Conservation (phyloP, 2,113 vertebrate genomes). For the Pandion haliaetus region DNA sequence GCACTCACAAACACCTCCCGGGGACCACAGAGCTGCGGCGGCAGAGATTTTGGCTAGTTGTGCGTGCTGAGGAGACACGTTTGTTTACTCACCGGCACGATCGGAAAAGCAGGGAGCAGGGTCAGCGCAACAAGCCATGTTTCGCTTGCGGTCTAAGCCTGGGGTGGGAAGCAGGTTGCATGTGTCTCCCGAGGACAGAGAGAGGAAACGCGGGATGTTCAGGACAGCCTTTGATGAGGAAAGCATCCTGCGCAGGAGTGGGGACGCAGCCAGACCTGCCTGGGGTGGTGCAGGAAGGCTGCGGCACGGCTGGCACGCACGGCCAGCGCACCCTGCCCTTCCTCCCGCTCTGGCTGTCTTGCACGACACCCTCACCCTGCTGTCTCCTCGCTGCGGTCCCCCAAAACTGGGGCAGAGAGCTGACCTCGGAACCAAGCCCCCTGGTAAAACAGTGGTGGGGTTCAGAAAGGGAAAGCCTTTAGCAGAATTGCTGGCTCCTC, state of each 20-base stretch:
- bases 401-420: background rate
- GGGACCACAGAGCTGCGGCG: too few species aligned
- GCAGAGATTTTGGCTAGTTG: background rate
- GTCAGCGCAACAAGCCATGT: background rate
- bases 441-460: background rate
- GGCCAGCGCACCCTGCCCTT: background rate
- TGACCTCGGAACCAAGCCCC: background rate
- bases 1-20: fast-evolving
- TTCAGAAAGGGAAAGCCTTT: background rate
- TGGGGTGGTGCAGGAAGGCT: background rate
- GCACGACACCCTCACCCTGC: background rate
- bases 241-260: background rate
- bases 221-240: background rate
- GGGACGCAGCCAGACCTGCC: background rate
- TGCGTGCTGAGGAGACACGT: fast-evolving
- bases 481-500: background rate
- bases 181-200: background rate
- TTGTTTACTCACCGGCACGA: background rate
- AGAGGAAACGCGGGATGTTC: background rate
- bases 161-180: background rate
- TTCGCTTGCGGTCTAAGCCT: background rate
- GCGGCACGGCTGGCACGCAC: background rate
- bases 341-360: background rate
- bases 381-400: background rate
- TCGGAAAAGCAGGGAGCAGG: background rate